phyloP scores from a whole-genome alignment of 2,888 invertebrate species.

The Bugulina stolonifera region DNA sequence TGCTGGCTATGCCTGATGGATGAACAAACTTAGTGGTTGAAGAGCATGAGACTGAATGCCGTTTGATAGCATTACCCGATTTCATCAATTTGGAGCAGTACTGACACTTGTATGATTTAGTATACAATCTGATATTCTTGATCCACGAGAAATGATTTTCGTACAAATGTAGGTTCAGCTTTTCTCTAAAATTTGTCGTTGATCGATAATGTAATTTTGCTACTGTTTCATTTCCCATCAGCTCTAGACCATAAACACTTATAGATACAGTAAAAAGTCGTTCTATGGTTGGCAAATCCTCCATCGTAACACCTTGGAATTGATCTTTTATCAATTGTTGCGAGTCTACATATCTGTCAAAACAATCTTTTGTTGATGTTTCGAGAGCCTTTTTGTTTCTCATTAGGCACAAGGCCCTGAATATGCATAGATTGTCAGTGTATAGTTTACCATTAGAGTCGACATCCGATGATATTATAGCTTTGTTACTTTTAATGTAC shows the following conservation, averaged over 20 bases:
- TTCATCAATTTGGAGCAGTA: background rate
- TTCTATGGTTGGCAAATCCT: no score
- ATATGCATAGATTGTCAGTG: background rate
- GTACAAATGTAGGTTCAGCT: background rate
- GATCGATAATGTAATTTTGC: background rate
- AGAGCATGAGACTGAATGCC: background rate
- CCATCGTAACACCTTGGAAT: no score
- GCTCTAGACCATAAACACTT: background rate
- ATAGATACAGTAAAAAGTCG: no score
- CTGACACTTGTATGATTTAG: slow-evolving; percentile 2
- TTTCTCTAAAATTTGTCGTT: background rate
- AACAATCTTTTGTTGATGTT: background rate
- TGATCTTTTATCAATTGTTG: no score
- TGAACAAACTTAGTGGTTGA: background rate
- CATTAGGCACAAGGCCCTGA: background rate
- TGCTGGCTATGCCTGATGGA: background rate
- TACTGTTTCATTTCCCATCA: background rate
- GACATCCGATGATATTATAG: background rate
- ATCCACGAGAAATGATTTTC: slow-evolving; percentile 13
- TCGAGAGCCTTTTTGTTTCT: background rate
- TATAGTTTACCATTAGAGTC: background rate
- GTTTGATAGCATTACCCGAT: background rate
- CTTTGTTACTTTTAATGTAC: background rate
- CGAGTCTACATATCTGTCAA: background rate
- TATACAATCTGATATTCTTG: slow-evolving; percentile 5